Conservation (phyloP, 2,113 vertebrate species). For the Gallinago jamesoni region DNA sequence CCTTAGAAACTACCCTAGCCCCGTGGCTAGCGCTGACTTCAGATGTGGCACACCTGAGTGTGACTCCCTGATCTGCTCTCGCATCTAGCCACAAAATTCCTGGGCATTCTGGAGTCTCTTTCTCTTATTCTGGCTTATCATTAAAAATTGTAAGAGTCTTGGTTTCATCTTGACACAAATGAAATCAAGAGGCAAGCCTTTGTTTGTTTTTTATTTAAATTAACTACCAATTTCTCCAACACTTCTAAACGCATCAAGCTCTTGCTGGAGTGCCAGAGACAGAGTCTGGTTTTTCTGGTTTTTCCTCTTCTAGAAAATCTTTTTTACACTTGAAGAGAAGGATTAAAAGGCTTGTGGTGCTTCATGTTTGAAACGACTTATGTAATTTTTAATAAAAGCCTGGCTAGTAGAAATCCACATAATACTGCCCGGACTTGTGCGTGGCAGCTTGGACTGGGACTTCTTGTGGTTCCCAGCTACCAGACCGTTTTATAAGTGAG, state of each 20-base stretch:
- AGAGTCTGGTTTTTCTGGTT: not conserved
- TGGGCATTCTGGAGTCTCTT: not conserved
- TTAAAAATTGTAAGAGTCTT: not conserved
- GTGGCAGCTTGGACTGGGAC: not conserved
- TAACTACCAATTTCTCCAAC: not conserved
- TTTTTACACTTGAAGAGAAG: not conserved
- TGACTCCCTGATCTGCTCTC: not conserved
- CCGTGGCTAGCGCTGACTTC: not conserved
- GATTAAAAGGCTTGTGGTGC: too few relatives aligned
- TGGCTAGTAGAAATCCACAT: not conserved
- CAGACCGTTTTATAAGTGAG: not conserved
- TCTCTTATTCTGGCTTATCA: not conserved
- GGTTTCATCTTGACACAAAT: not conserved
- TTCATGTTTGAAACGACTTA: not conserved
- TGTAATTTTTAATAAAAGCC: not conserved
- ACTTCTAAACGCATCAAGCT: not conserved
- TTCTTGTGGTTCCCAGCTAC: not conserved
- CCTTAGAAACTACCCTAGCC: not conserved
- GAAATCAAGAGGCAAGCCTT: not conserved
- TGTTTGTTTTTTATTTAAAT: not conserved
- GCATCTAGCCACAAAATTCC: not conserved
- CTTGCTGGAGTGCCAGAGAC: not conserved
- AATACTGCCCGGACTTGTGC: not conserved
- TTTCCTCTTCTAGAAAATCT: not conserved
- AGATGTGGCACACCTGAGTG: accelerated